Evolutionary conservation across 37 sponge, comb jelly and placozoan genomes (phyloP).

Genomic region (Spongilla lacustris): DNA sequence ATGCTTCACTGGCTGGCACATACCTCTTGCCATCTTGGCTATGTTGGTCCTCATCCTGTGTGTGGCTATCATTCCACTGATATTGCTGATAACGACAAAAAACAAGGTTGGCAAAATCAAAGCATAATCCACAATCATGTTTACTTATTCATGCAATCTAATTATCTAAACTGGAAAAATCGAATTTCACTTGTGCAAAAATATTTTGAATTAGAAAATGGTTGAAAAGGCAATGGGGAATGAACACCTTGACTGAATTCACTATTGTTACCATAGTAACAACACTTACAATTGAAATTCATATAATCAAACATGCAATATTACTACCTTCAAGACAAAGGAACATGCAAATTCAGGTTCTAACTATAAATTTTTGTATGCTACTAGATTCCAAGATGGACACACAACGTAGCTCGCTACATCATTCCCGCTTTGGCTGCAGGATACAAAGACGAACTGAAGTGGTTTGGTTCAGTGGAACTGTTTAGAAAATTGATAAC

Average conservation of each 20-base stretch:
- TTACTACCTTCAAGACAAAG: no score
- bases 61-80: slow-evolving; percentile 22
- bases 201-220: no score
- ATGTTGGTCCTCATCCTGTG: slow-evolving; percentile 37
- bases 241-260: no score
- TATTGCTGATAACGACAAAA: not conserved
- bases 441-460: slow-evolving; percentile 18
- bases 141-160: not conserved
- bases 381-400: not conserved
- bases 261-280: no score
- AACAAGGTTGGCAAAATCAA: not conserved
- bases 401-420: not conserved
- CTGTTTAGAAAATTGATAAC: slow-evolving; percentile 44
- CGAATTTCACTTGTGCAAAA: no score
- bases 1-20: slow-evolving; percentile 74
- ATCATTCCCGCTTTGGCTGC: slow-evolving; percentile 19
- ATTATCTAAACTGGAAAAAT: no score
- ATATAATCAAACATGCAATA: no score
- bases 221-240: no score
- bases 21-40: slow-evolving; percentile 48
- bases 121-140: not conserved
- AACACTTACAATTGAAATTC: no score
- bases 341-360: no score
- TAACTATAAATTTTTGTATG: no score
- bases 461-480: slow-evolving; percentile 73